Conservation (phyloP, 2,888 invertebrate genomes). For the Papilio gigon region DNA sequence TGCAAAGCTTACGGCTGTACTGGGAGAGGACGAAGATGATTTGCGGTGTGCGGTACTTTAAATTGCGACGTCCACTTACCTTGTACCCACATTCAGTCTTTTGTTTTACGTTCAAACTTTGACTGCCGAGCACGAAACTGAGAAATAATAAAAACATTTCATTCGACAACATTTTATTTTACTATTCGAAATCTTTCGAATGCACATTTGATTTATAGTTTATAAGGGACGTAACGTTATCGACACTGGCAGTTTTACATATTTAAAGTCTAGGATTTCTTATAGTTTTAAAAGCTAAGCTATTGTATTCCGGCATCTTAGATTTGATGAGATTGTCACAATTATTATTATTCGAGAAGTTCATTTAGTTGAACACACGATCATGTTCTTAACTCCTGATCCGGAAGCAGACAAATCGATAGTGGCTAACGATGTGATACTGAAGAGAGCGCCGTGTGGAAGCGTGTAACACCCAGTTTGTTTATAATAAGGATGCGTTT, state of each 20-base stretch:
- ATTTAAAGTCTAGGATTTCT: neutral
- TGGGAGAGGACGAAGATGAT: neutral
- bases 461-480: constrained; percentile 29
- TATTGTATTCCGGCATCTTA: neutral
- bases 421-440: constrained; percentile 17
- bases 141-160: constrained; percentile 16
- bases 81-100: constrained; percentile 73
- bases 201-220: neutral
- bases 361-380: neutral
- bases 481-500: constrained; percentile 31
- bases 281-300: neutral
- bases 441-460: constrained; percentile 33
- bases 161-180: constrained; percentile 8
- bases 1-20: neutral
- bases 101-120: constrained; percentile 28
- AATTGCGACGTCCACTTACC: constrained; percentile 51
- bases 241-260: neutral
- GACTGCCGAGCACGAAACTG: constrained; percentile 28
- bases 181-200: neutral
- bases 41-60: too few relatives aligned
- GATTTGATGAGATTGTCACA: neutral
- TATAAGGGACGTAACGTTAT: neutral
- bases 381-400: neutral
- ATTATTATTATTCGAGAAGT: neutral
- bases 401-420: constrained; percentile 20